Evolutionary conservation across 2,888 invertebrate species (phyloP), one percentile per base, ranked within the genome.

Genomic region (Yponomeuta cagnagella): DNA sequence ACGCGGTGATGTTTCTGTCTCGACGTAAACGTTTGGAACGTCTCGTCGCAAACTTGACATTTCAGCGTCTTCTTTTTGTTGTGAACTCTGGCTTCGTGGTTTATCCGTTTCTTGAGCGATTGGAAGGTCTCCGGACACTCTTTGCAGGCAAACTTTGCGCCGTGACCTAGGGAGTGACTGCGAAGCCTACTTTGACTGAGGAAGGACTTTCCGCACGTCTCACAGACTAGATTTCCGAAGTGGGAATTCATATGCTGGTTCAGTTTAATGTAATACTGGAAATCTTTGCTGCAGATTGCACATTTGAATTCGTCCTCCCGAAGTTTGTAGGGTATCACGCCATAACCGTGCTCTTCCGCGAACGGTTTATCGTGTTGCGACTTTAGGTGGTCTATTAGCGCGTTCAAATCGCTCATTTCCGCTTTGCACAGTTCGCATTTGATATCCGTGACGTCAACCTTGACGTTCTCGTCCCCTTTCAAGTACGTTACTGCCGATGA

Each of bases 231-330:
- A 71, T 79, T 81, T 0, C 87, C 88, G 70, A 76, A 92, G 72
- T 92, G 92, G 6, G 77, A 75, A 71, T 92, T 92, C 90, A 92
- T 91, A 70, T 92, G 92, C 70, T 90, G 88, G 69, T 91, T 92
- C 0, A 91, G 73, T 72, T 87, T 91, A 5, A 86, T 82, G 69
- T 90, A 92, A 71, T 89, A 91, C 48, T 85, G 81, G 69, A 90
- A 91, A 0, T 78, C 74, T 70, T 83, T 78, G 0, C 75, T 75
- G 70, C 92, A 92, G 0, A 89, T 73, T 0, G 87, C 88, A 75
- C 92, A 92, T 74, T 82, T 74, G 70, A 81, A 86, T 0, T 65
- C 10, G 9, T 84, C 81, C 0, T 77, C 77, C 0, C 76, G 73
- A 0, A 91, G 75, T 64, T 76, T 83, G 72, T 89, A 91, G 0